These are phyloP conservation scores for Leptatherina wallacei DNA, from an alignment of 2,797 vertebrate species.

Conservation along the genomic window DNA sequence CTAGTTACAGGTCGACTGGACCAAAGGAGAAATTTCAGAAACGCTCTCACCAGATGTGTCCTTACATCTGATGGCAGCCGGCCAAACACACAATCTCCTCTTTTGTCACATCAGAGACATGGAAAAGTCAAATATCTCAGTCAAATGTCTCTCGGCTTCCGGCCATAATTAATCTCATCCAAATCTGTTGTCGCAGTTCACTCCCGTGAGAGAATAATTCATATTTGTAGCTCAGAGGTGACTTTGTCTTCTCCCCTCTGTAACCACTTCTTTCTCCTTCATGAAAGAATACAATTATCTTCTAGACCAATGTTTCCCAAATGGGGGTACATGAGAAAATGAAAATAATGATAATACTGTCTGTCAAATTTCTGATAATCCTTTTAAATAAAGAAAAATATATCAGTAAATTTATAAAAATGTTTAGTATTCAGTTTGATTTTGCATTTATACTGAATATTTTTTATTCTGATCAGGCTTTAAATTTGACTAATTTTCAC, in stretches of 20 bases:
- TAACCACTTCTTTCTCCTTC: neutral
- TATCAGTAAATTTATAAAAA: too few relatives aligned
- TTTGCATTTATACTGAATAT: too few relatives aligned
- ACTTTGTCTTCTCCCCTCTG: neutral
- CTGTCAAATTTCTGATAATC: too few relatives aligned
- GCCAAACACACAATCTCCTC: constrained; percentile 7
- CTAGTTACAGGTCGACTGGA: neutral
- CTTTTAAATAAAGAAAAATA: too few relatives aligned
- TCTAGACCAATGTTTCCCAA: too few relatives aligned
- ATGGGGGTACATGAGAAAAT: too few relatives aligned
- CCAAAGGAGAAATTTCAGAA: constrained; percentile 15
- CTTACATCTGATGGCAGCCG: constrained; percentile 7
- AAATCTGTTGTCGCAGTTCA: constrained; percentile 8
- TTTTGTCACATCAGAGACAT: neutral
- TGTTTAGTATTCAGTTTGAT: too few relatives aligned
- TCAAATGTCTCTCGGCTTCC: neutral
- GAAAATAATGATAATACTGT: too few relatives aligned
- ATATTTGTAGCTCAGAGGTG: too few relatives aligned
- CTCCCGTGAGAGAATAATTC: neutral
- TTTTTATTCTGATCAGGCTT: too few relatives aligned
- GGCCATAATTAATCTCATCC: constrained; percentile 12
- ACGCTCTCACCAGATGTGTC: constrained; percentile 36
- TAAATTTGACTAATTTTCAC: too few relatives aligned
- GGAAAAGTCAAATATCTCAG: neutral
- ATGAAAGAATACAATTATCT: neutral